Evolutionary conservation across 64 coral and sea anemone genomes (phyloP).

Genomic region (Cladopsammia gracilis): DNA sequence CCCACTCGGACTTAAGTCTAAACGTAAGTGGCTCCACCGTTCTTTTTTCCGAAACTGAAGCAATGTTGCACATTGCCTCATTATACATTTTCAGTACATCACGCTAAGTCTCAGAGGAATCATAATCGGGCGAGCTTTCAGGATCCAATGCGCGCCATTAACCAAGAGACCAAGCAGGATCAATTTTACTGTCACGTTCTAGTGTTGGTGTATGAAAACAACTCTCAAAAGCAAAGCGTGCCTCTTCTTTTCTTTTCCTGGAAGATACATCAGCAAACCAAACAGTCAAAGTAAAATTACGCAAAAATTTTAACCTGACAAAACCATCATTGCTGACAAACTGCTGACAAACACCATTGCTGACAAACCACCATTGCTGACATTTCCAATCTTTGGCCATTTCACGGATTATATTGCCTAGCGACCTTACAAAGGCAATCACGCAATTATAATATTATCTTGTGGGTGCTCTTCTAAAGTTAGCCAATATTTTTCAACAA

Average conservation of each 20-base stretch:
- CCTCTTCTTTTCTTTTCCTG: no score
- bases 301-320: not conserved
- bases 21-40: not conserved
- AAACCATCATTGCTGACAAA: no score
- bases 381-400: no score
- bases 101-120: not conserved
- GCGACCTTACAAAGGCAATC: no score
- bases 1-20: not conserved
- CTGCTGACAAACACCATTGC: no score
- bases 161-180: conserved; percentile 7
- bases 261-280: no score
- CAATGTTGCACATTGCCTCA: no score
- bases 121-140: conserved; percentile 1
- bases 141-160: not conserved
- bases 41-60: conserved; percentile 1
- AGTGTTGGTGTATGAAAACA: not conserved
- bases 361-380: no score
- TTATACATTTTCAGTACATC: not conserved
- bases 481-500: not conserved
- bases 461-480: not conserved
- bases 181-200: not conserved
- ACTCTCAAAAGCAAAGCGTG: not conserved
- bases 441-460: no score
- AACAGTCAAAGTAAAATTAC: no score
- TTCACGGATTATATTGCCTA: no score